Evolutionary conservation across 2,888 invertebrate genomes (phyloP).

Genomic region (Dicyrtoma fusca): DNA sequence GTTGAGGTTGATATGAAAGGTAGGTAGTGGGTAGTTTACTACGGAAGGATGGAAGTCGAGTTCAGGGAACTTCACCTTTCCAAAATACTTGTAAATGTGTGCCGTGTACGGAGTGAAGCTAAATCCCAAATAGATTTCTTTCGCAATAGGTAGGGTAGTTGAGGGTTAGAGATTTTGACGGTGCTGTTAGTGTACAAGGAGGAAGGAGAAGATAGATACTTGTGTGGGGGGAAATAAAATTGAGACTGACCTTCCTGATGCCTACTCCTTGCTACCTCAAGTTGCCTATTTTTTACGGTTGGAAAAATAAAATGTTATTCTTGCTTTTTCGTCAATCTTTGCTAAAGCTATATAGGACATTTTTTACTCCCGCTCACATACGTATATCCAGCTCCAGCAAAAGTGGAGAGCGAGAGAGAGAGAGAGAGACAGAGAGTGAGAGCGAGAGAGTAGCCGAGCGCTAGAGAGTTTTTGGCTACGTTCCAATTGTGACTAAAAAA

Average conservation of each 20-base stretch:
- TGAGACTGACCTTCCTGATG: slow-evolving; percentile 21
- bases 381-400: too few species aligned
- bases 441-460: neutral
- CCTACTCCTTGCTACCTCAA: slow-evolving; percentile 16
- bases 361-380: too few species aligned
- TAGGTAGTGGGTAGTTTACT: too few species aligned
- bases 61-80: too few species aligned
- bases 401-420: too few species aligned
- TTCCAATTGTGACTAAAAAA: slow-evolving; percentile 24
- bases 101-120: too few species aligned
- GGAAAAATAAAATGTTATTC: slow-evolving; percentile 31
- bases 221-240: slow-evolving; percentile 1
- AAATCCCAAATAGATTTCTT: too few species aligned
- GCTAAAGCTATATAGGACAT: slow-evolving; percentile 2
- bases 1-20: too few species aligned
- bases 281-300: slow-evolving; percentile 31
- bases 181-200: neutral
- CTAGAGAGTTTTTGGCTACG: neutral
- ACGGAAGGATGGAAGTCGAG: too few species aligned
- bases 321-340: slow-evolving; percentile 28
- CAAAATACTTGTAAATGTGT: too few species aligned
- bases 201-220: neutral
- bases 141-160: too few species aligned
- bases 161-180: neutral
- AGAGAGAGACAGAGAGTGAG: neutral